A percentile compares a stretch with the other conserved stretches of the same genome.
Conservation (phyloP, 2,888 invertebrate species). For the Miltochrista miniata region DNA sequence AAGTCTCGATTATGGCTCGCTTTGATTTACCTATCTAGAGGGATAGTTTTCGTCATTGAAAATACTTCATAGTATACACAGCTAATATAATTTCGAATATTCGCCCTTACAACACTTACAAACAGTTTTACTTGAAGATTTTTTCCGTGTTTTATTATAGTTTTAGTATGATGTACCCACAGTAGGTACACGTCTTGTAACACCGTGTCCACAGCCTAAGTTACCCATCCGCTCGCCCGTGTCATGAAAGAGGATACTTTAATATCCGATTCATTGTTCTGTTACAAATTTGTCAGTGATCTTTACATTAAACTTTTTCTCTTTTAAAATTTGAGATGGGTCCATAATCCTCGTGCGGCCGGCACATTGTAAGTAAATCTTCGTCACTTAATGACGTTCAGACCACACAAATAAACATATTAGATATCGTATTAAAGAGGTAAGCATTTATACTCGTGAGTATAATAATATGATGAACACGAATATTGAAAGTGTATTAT, state of each 20-base stretch:
- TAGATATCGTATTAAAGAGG: conserved; percentile 52
- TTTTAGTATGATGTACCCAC: too few species aligned
- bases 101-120: too few species aligned
- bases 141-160: too few species aligned
- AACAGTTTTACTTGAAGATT: too few species aligned
- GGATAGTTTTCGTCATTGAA: too few species aligned
- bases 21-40: too few species aligned
- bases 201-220: conserved; percentile 56
- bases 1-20: too few species aligned
- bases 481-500: conserved; percentile 36
- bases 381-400: conserved; percentile 60
- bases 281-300: conserved; percentile 84
- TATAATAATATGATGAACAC: conserved; percentile 26
- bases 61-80: too few species aligned
- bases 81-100: too few species aligned
- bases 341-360: conserved; percentile 74
- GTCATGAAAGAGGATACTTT: conserved; percentile 81
- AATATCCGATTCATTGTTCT: conserved; percentile 83
- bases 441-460: conserved; percentile 33
- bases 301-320: conserved; percentile 81
- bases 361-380: conserved; percentile 70
- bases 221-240: conserved; percentile 74
- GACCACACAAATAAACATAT: conserved; percentile 76
- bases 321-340: conserved; percentile 77
- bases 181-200: conserved; percentile 12